These are phyloP conservation scores for Poecilobothrus nobilitatus DNA, from an alignment of 2,888 invertebrate species.

Conservation along the genomic window DNA sequence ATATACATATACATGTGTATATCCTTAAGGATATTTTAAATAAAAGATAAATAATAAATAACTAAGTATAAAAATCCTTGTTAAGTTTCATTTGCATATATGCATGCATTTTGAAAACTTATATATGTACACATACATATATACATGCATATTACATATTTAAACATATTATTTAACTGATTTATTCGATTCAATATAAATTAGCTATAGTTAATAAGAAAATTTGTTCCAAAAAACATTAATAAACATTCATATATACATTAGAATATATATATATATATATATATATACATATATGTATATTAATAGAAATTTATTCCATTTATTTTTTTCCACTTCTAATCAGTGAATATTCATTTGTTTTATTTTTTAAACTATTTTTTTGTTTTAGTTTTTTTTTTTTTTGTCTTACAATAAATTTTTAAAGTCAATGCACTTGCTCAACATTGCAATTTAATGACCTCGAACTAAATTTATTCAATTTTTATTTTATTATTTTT, in stretches of 20 bases:
- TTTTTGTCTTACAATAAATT: background rate
- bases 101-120: background rate
- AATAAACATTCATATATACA: too few relatives aligned
- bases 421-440: constrained; percentile 32
- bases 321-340: background rate
- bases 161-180: background rate
- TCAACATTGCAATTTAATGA: constrained; percentile 42
- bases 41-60: too few relatives aligned
- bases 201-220: too few relatives aligned
- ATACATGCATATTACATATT: background rate
- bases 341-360: background rate
- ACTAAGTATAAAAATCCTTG: too few relatives aligned
- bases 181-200: too few relatives aligned
- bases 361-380: background rate
- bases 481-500: background rate
- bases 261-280: too few relatives aligned
- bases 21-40: too few relatives aligned
- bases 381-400: background rate
- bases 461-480: constrained; percentile 43
- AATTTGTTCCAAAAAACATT: too few relatives aligned
- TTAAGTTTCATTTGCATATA: too few relatives aligned
- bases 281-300: too few relatives aligned
- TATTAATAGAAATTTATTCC: too few relatives aligned
- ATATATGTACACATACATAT: background rate
- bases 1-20: too few relatives aligned